Percentiles rank a stretch among this genome's conserved stretches.
Evolutionary conservation across 2,797 vertebrate species (phyloP).

Genomic region (Squalus acanthias): DNA sequence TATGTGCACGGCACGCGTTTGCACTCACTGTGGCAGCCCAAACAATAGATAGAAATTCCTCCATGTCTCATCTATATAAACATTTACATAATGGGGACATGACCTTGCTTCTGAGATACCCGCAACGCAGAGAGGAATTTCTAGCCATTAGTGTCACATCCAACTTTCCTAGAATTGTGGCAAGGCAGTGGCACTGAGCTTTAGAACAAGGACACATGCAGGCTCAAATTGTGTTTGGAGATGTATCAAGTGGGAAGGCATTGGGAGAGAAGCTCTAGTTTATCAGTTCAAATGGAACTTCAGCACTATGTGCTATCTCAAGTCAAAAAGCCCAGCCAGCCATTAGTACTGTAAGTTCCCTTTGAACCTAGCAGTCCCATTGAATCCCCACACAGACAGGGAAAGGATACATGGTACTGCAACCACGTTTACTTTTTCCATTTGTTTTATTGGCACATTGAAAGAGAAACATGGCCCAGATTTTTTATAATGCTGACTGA

Average conservation of each 20-base stretch:
- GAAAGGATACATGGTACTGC: neutral
- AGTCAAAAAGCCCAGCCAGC: too few species aligned
- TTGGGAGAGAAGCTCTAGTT: neutral
- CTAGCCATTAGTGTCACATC: neutral
- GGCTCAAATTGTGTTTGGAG: neutral
- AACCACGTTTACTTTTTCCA: neutral
- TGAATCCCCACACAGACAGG: neutral
- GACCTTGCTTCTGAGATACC: neutral
- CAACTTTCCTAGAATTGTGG: neutral
- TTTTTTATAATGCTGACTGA: neutral
- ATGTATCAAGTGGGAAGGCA: neutral
- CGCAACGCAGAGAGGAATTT: neutral
- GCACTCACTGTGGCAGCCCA: neutral
- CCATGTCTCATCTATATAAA: neutral
- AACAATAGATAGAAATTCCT: neutral
- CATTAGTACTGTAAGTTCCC: too few species aligned
- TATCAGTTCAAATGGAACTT: too few species aligned
- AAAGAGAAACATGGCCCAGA: neutral
- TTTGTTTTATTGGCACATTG: neutral
- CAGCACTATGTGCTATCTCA: too few species aligned
- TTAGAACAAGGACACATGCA: neutral
- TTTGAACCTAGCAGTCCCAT: neutral
- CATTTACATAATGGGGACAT: neutral
- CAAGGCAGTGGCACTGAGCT: neutral
- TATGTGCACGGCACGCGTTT: neutral